phyloP scores from a whole-genome alignment of 2,113 vertebrate species.

The Chaetodon auriga region DNA sequence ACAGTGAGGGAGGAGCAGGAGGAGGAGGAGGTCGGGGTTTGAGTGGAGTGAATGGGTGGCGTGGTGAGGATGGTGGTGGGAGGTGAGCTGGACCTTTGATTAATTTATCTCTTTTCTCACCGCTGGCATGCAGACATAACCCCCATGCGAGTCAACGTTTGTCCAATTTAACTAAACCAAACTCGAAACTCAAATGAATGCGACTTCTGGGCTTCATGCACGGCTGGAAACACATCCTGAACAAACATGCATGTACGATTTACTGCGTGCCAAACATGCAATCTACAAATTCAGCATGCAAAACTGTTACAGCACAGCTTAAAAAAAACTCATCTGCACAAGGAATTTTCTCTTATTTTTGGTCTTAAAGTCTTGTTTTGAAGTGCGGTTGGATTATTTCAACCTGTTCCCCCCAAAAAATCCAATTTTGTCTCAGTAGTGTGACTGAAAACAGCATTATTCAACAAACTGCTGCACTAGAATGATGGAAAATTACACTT shows the following conservation, averaged over 20 bases:
- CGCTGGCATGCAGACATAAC: conserved; percentile 83
- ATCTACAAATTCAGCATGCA: conserved; percentile 37
- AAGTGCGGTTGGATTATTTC: background rate
- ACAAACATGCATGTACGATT: background rate
- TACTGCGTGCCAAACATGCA: conserved; percentile 17
- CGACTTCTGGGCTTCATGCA: conserved; percentile 14
- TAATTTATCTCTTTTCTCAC: conserved; percentile 75
- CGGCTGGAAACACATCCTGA: background rate
- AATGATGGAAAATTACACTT: background rate
- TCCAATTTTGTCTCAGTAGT: background rate
- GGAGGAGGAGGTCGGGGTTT: background rate
- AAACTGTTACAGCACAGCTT: background rate
- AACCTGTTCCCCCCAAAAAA: background rate
- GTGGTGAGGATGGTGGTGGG: conserved; percentile 8
- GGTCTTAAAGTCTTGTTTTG: background rate
- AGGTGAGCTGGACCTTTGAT: conserved; percentile 47
- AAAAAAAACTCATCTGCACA: conserved; percentile 11
- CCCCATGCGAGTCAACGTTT: conserved; percentile 25
- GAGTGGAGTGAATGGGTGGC: conserved; percentile 1
- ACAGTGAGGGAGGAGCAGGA: conserved; percentile 19
- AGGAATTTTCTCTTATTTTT: background rate
- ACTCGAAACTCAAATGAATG: background rate
- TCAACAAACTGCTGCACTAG: background rate
- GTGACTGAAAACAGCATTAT: background rate
- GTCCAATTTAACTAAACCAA: background rate